A percentile compares a stretch with the other conserved stretches of the same genome.
These are phyloP conservation scores for Aphelenchoides fujianensis DNA, from an alignment of 1,140 invertebrate species.

Conservation along the genomic window DNA sequence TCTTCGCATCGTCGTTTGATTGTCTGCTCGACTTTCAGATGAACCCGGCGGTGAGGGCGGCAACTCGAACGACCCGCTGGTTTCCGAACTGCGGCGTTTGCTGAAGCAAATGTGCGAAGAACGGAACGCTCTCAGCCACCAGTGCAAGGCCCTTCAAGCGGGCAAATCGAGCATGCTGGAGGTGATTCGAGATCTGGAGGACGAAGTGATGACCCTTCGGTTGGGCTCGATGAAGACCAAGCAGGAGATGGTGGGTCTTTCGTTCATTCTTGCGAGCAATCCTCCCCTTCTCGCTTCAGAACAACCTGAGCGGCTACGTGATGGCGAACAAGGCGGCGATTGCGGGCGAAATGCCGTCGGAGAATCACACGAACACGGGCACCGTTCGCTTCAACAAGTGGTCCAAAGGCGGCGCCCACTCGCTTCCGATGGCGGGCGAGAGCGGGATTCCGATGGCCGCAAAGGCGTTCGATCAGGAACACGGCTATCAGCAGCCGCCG, in stretches of 20 bases:
- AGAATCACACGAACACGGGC: conserved; percentile 1
- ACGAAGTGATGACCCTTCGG: neutral
- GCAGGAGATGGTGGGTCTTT: neutral
- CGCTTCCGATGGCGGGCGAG: neutral
- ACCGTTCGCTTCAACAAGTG: conserved; percentile 8
- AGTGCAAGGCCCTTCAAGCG: neutral
- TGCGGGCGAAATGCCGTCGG: neutral
- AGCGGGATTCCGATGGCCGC: neutral
- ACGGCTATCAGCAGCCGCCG: neutral
- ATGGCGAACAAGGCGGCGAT: neutral
- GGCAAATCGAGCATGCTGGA: neutral
- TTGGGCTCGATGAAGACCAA: neutral
- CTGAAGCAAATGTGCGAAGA: neutral
- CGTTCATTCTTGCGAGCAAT: neutral
- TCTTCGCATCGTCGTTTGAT: conserved; percentile 1
- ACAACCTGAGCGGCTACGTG: neutral
- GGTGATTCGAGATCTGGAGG: neutral
- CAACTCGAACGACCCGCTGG: conserved; percentile 2
- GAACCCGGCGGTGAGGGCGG: neutral
- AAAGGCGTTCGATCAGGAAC: neutral
- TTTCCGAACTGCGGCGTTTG: neutral
- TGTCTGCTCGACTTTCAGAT: no score
- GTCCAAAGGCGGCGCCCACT: neutral
- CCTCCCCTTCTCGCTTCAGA: no score
- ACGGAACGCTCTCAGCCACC: conserved; percentile 5